Conservation (phyloP, 2,888 invertebrate species). For the Endotricha flammealis region DNA sequence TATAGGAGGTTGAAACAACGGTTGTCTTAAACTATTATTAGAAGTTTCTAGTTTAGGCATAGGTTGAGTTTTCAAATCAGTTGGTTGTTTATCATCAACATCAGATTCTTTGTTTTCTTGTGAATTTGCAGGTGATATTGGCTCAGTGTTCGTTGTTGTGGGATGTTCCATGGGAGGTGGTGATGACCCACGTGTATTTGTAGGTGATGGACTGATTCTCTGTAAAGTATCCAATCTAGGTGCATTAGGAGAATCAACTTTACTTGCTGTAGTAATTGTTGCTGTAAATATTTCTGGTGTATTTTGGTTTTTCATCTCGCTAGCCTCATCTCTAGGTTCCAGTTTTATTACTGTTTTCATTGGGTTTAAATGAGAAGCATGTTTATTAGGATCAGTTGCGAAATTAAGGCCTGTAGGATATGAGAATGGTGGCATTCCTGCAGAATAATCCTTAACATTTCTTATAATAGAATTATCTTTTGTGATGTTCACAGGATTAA, state of each 20-base stretch:
- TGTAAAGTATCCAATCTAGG: slow-evolving; percentile 62
- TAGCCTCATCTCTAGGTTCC: slow-evolving; percentile 70
- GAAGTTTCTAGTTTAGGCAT: slow-evolving; percentile 52
- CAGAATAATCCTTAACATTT: slow-evolving; percentile 61
- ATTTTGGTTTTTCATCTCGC: slow-evolving; percentile 66
- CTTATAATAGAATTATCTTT: slow-evolving; percentile 66
- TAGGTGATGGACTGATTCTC: slow-evolving; percentile 68
- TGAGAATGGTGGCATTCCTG: slow-evolving; percentile 58
- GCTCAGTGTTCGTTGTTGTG: slow-evolving; percentile 56
- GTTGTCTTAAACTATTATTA: slow-evolving; percentile 43
- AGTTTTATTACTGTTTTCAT: slow-evolving; percentile 72
- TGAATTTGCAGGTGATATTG: slow-evolving; percentile 64
- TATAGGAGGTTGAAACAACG: slow-evolving; percentile 55
- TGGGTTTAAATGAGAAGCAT: slow-evolving; percentile 63
- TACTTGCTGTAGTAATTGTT: slow-evolving; percentile 60
- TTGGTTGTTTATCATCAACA: slow-evolving; percentile 65
- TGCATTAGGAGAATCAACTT: slow-evolving; percentile 64
- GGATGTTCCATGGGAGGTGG: slow-evolving; percentile 68
- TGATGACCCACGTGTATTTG: slow-evolving; percentile 55
- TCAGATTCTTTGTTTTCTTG: slow-evolving; percentile 68
- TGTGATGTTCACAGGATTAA: slow-evolving; percentile 63
- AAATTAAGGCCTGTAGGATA: slow-evolving; percentile 62
- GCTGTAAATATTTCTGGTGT: slow-evolving; percentile 73
- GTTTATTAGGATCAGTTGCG: slow-evolving; percentile 62
- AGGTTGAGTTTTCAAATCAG: slow-evolving; percentile 65